A percentile compares a stretch with the other conserved stretches of the same genome.
Evolutionary conservation across 2,888 invertebrate genomes (phyloP).

Genomic region (Scaptomyza parva): DNA sequence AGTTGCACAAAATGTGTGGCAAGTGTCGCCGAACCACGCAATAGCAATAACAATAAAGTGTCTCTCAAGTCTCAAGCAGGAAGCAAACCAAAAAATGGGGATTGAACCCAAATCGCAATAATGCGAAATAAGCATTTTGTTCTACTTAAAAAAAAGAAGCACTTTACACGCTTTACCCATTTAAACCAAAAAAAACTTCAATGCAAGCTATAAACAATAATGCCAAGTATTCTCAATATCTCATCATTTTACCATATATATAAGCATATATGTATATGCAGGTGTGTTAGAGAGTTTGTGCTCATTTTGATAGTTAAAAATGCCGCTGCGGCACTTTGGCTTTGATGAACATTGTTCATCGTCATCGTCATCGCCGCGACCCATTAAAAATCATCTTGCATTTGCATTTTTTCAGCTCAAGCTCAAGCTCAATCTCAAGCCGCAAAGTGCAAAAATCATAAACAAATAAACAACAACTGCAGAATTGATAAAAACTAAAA

Average conservation of each 20-base stretch:
- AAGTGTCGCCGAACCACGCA: not conserved
- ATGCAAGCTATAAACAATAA: slow-evolving; percentile 23
- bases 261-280: not conserved
- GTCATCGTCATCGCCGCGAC: slow-evolving; percentile 28
- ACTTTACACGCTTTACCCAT: slow-evolving; percentile 16
- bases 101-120: slow-evolving; percentile 6
- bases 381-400: slow-evolving; percentile 50
- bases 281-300: slow-evolving; percentile 22
- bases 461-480: slow-evolving; percentile 19
- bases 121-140: slow-evolving; percentile 40
- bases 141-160: slow-evolving; percentile 3
- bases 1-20: not conserved
- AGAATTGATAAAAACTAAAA: slow-evolving; percentile 21
- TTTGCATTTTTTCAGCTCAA: slow-evolving; percentile 49
- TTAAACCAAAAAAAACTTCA: slow-evolving; percentile 12
- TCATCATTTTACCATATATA: slow-evolving; percentile 20
- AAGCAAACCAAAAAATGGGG: slow-evolving; percentile 10
- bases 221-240: slow-evolving; percentile 20
- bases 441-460: slow-evolving; percentile 13
- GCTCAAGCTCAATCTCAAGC: slow-evolving; percentile 27
- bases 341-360: slow-evolving; percentile 41
- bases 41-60: not conserved
- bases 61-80: slow-evolving; percentile 3
- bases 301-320: slow-evolving; percentile 33
- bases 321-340: slow-evolving; percentile 53